Conservation (phyloP, 2,113 vertebrate genomes). For the Aphelocoma coerulescens region DNA sequence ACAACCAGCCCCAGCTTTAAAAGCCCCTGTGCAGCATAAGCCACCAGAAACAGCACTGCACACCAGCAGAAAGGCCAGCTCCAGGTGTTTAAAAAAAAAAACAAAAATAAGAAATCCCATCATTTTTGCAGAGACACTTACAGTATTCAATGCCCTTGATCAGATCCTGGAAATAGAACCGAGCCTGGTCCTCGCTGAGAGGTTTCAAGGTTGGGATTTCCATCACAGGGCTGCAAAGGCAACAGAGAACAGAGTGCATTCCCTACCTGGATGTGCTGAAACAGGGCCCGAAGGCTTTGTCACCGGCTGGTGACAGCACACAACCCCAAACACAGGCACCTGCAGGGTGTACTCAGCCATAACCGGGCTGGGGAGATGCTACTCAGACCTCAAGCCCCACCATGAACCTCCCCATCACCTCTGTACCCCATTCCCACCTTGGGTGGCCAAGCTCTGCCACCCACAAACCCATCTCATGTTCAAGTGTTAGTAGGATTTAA, state of each 20-base stretch:
- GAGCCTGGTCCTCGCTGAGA: constrained; percentile 90
- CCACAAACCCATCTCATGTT: fast-evolving
- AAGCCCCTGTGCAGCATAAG: not conserved
- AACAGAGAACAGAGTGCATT: not conserved
- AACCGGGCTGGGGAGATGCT: not conserved
- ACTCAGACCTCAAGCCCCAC: not conserved
- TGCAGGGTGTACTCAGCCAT: not conserved
- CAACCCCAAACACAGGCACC: not conserved
- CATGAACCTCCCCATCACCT: not conserved
- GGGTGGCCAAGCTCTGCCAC: not conserved
- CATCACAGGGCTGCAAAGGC: constrained; percentile 87
- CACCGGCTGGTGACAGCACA: not conserved
- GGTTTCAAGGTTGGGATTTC: constrained; percentile 92
- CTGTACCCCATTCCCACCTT: not conserved
- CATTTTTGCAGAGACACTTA: constrained; percentile 66
- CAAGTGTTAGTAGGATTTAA: not conserved
- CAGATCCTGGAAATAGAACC: constrained; percentile 96
- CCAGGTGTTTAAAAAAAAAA: not conserved
- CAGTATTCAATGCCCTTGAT: constrained; percentile 96
- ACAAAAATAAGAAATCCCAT: not conserved
- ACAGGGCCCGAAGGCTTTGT: not conserved
- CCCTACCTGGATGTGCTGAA: not conserved
- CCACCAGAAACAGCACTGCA: fast-evolving
- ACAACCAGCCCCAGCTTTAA: not conserved
- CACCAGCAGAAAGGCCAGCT: not conserved